Base-by-base conservation (phyloP, 2,888 invertebrate species). In the Cecidostiba fungosa region DNA sequence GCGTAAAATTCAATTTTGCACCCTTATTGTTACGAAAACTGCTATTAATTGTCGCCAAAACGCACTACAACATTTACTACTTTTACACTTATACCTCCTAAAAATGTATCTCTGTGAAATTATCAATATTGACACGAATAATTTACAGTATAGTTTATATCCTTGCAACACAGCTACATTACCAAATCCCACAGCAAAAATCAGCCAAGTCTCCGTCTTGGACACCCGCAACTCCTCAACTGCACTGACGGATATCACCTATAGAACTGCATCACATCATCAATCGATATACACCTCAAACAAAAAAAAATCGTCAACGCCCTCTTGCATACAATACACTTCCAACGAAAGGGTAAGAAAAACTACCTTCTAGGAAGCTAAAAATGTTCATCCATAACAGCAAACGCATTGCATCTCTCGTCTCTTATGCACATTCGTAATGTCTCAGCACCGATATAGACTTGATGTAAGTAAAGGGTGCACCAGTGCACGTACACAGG, bases 341-440 rank as follows among this genome's bases (percentile, higher is more conserved):
- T 47, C 29, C 66, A 19, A 19, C 4, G 69, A 19, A 47, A 16
- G 12, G 39, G 69, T 23, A 26, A 54, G 70, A 79, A 72, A 29
- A 5, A n/a, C 10, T 8, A 8, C 54, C 1, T 23, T 39, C 12
- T 36, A 6, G 14, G 0, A 1, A 29, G n/a, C 26, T 59, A 62
- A 59, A 62, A 70, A 81, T 47, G 29, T 19, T 8, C 29, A 62
- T 29, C 59, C 19, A 1, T 19, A 1, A 16, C 54, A 19, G 23
- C 23, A 10, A n/a, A 36, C n/a, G 47, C 26, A 29, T 3, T 32
- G 59, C 19, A 50, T 29, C 6, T 3, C 36, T 66, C 26, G 43
- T 62, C 36, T 12, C 19, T 70, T 80, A 72, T 85, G 72, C 77
- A 50, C 77, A 85, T 85, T 77, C 32, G 23, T 80, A 76, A 84